phyloP scores from a whole-genome alignment of 2,888 invertebrate genomes.

The Brachyopa scutellaris region DNA sequence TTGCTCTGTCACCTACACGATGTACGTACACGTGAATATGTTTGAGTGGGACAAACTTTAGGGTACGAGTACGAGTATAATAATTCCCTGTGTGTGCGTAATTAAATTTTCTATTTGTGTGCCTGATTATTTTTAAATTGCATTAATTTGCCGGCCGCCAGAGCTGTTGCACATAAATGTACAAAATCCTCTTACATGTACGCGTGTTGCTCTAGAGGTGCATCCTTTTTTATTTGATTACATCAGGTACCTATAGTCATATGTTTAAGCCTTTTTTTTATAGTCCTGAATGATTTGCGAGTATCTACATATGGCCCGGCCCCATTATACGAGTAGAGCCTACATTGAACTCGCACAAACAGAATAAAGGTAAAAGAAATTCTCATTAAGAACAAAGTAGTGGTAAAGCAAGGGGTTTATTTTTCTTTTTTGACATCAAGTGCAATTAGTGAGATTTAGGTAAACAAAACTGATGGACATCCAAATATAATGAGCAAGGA shows the following conservation, averaged over 20 bases:
- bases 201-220: slow-evolving; percentile 23
- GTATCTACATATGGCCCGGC: slow-evolving; percentile 14
- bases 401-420: background rate
- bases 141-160: slow-evolving; percentile 53
- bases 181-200: slow-evolving; percentile 9
- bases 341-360: slow-evolving; percentile 5
- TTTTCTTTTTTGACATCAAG: slow-evolving; percentile 50
- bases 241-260: too few relatives aligned
- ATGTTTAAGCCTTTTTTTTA: too few relatives aligned
- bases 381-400: background rate
- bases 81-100: slow-evolving; percentile 19
- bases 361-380: background rate
- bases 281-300: background rate
- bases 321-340: too few relatives aligned
- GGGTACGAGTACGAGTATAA: slow-evolving; percentile 14
- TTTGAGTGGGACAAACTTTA: slow-evolving; percentile 11
- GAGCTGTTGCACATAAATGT: slow-evolving; percentile 15
- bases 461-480: slow-evolving; percentile 26
- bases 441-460: slow-evolving; percentile 58
- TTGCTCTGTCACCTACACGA: background rate
- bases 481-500: background rate
- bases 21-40: background rate
- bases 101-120: slow-evolving; percentile 55
- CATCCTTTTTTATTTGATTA: slow-evolving; percentile 46
- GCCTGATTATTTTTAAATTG: slow-evolving; percentile 68